A percentile compares a stretch with the other conserved stretches of the same genome.
These are phyloP conservation scores for Pecten maximus DNA, from an alignment of 2,888 invertebrate species.

Conservation along the genomic window DNA sequence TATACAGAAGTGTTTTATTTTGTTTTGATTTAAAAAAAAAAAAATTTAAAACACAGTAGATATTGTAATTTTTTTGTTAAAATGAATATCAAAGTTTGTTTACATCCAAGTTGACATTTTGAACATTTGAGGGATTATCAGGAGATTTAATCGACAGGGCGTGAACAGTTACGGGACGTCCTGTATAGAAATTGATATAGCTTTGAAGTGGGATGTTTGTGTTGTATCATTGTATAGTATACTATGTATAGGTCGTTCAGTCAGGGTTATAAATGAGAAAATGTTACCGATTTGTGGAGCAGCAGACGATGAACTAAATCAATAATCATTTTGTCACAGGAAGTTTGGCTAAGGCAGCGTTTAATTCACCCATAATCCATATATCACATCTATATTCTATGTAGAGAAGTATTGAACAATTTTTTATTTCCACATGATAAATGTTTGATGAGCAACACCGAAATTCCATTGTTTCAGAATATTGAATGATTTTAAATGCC, in stretches of 20 bases:
- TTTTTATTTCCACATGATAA: neutral
- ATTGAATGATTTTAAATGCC: neutral
- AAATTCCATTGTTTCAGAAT: neutral
- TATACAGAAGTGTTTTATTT: neutral
- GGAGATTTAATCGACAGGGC: no score
- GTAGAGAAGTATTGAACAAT: neutral
- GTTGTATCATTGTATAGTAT: neutral
- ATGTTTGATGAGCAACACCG: neutral
- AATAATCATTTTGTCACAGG: slow-evolving; percentile 22
- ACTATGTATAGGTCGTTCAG: neutral
- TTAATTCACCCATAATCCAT: neutral
- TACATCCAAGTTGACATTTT: neutral
- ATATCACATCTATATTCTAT: neutral
- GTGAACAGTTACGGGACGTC: neutral
- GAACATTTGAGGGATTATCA: no score
- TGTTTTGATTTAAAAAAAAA: neutral
- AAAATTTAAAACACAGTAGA: no score
- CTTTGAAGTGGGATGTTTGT: slow-evolving; percentile 2
- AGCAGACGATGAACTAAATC: neutral
- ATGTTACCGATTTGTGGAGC: neutral
- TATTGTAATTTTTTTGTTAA: no score
- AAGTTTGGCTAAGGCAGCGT: neutral
- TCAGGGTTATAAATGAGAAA: neutral
- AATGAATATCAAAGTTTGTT: neutral
- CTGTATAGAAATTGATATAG: slow-evolving; percentile 9